phyloP scores from a whole-genome alignment of 2,888 invertebrate species.

The Ceramica pisi region DNA sequence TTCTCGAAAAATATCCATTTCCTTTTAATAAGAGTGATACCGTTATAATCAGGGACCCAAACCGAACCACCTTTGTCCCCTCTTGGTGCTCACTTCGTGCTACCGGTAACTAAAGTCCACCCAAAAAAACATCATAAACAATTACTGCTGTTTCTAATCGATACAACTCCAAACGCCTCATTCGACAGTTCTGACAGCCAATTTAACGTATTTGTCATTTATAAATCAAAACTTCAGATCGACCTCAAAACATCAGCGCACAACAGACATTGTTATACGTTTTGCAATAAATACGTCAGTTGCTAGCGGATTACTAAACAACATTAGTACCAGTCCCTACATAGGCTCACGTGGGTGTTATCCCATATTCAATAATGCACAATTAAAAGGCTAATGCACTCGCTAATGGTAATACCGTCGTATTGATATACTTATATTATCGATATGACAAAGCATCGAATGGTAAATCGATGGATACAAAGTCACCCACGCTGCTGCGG shows the following conservation, averaged over 20 bases:
- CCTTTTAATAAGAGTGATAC: too few relatives aligned
- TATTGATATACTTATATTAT: constrained; percentile 65
- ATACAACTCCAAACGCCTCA: neutral
- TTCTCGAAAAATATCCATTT: too few relatives aligned
- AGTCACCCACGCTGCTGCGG: constrained; percentile 79
- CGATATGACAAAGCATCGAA: constrained; percentile 62
- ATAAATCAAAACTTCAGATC: constrained; percentile 22
- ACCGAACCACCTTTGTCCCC: too few relatives aligned
- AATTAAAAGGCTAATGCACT: constrained; percentile 84
- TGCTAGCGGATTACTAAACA: constrained; percentile 60
- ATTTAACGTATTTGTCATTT: constrained; percentile 29
- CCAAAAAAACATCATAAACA: too few relatives aligned
- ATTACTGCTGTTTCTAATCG: too few relatives aligned
- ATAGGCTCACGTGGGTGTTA: constrained; percentile 74
- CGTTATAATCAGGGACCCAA: too few relatives aligned
- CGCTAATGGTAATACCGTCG: constrained; percentile 70
- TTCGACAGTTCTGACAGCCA: neutral
- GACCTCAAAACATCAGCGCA: constrained; percentile 49
- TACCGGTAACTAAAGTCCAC: too few relatives aligned
- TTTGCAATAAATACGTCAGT: constrained; percentile 61
- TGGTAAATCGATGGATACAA: constrained; percentile 74
- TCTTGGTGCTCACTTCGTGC: too few relatives aligned
- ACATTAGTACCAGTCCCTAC: constrained; percentile 65
- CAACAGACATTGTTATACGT: constrained; percentile 53
- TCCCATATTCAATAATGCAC: constrained; percentile 75